A percentile compares a stretch with the other conserved stretches of the same genome.
Evolutionary conservation across 2,113 vertebrate species (phyloP).

Genomic region (Hippocampus guttulatus): DNA sequence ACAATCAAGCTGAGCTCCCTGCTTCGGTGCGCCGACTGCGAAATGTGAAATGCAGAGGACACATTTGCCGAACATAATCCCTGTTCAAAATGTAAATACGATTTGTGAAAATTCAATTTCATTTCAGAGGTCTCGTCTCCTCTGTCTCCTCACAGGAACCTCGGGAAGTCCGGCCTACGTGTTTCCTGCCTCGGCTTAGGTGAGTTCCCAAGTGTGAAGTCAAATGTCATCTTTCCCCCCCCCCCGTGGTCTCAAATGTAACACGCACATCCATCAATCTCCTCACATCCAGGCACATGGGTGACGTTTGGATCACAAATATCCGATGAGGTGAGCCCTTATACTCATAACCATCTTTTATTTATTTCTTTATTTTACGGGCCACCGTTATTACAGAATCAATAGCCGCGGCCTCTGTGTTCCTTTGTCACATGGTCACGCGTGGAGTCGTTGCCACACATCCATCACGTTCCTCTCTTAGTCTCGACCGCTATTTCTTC

Average conservation of each 20-base stretch:
- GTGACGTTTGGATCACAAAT: constrained; percentile 92
- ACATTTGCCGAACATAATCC: background rate
- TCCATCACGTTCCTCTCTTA: constrained; percentile 16
- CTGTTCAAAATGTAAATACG: background rate
- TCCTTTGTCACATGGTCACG: background rate
- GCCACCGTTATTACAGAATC: background rate
- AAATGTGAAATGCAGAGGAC: no score
- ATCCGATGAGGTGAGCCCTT: constrained; percentile 82
- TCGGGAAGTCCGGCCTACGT: constrained; percentile 74
- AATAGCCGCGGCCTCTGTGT: background rate
- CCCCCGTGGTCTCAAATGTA: constrained; percentile 22
- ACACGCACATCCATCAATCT: background rate
- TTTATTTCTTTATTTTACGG: constrained; percentile 5
- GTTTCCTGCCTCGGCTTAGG: constrained; percentile 76
- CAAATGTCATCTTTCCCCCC: constrained; percentile 5
- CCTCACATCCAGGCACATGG: constrained; percentile 80
- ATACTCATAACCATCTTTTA: background rate
- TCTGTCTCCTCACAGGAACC: constrained; percentile 56
- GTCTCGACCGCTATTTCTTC: constrained; percentile 41
- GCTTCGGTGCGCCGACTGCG: background rate
- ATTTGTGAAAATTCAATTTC: background rate
- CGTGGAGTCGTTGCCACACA: background rate
- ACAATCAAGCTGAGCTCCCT: background rate
- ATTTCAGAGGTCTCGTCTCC: background rate
- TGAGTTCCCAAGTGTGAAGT: constrained; percentile 45